Evolutionary conservation across 2,113 vertebrate species (phyloP).

Genomic region (Cavia porcellus): DNA sequence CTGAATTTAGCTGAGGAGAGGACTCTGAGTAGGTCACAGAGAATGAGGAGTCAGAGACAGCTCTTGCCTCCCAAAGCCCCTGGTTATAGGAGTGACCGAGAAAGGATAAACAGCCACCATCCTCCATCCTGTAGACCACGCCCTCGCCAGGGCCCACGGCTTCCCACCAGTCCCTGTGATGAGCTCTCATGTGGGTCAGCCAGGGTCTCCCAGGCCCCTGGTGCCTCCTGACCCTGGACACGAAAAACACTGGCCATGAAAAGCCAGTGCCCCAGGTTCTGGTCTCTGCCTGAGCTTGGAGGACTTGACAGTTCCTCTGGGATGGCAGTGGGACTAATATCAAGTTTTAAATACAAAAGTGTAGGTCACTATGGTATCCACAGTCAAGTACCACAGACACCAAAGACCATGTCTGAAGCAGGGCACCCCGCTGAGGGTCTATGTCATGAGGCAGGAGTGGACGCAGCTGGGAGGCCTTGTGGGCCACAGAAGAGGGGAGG

Average conservation of each 20-base stretch:
- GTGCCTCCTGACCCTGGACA: fast-evolving
- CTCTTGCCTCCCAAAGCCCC: not conserved
- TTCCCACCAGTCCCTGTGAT: fast-evolving
- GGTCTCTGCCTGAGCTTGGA: not conserved
- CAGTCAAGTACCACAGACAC: not conserved
- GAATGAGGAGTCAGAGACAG: not conserved
- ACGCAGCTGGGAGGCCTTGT: not conserved
- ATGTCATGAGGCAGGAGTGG: fast-evolving
- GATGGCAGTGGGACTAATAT: not conserved
- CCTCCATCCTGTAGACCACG: not conserved
- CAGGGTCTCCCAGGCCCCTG: not conserved
- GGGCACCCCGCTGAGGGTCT: fast-evolving
- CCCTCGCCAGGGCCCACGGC: not conserved
- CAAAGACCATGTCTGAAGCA: not conserved
- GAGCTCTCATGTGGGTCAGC: not conserved
- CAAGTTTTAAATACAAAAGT: not conserved
- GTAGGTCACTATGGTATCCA: not conserved
- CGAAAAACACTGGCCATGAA: fast-evolving
- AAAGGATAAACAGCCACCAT: not conserved
- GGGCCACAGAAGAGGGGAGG: fast-evolving
- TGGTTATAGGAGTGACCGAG: not conserved
- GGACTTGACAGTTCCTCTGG: not conserved
- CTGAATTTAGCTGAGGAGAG: not conserved
- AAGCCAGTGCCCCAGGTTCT: not conserved
- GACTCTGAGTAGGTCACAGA: no score